Conservation (phyloP, 2,888 invertebrate genomes). For the Chrysotoxum bicinctum region DNA sequence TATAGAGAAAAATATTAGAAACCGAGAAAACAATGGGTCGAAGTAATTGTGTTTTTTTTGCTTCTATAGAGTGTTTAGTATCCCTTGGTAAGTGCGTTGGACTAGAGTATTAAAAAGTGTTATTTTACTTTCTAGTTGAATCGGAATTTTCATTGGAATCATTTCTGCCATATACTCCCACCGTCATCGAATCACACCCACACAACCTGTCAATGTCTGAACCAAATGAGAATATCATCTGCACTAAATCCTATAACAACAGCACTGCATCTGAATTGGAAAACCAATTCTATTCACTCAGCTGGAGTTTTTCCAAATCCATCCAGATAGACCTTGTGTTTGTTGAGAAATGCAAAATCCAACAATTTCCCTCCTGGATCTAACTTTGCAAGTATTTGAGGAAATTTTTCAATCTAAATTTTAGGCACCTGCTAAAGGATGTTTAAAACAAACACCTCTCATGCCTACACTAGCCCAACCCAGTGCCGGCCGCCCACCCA, state of each 20-base stretch:
- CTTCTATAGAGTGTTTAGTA: too few species aligned
- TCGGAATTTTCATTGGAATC: neutral
- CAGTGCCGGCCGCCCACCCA: neutral
- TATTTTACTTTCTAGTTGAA: too few species aligned
- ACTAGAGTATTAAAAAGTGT: too few species aligned
- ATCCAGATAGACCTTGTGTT: neutral
- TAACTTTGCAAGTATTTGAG: neutral
- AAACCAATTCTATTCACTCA: slow-evolving; percentile 58
- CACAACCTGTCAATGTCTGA: neutral
- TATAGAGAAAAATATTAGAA: too few species aligned
- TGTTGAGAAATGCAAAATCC: neutral
- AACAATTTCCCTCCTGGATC: slow-evolving; percentile 7
- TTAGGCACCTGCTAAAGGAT: slow-evolving; percentile 40
- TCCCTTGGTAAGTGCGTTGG: too few species aligned
- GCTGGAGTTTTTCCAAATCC: slow-evolving; percentile 39
- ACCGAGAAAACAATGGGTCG: too few species aligned
- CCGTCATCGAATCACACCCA: neutral
- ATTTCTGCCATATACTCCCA: neutral
- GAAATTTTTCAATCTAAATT: slow-evolving; percentile 58
- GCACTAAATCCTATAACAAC: slow-evolving; percentile 29
- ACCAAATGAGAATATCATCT: neutral
- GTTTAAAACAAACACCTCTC: neutral
- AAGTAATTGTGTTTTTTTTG: too few species aligned
- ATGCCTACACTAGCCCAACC: neutral
- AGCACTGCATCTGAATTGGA: slow-evolving; percentile 38